These are phyloP conservation scores for Apogon hyalosoma DNA, from an alignment of 2,797 vertebrate species.

Conservation along the genomic window DNA sequence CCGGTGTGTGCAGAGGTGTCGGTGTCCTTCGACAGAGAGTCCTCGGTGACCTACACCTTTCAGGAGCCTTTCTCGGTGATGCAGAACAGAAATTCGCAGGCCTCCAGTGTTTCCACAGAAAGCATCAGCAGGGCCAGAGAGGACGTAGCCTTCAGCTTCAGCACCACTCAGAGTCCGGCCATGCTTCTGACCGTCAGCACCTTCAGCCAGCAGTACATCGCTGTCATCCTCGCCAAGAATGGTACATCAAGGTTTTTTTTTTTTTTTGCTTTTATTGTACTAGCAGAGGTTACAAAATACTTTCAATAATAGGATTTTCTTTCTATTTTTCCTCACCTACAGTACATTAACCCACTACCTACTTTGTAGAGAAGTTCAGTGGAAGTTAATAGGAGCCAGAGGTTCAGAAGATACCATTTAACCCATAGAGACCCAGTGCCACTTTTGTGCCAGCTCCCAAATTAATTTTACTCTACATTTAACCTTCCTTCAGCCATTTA, in stretches of 20 bases:
- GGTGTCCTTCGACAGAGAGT: conserved; percentile 91
- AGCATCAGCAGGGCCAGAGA: conserved; percentile 87
- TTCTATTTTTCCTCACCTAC: too few relatives aligned
- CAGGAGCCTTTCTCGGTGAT: conserved; percentile 96
- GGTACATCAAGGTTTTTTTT: conserved; percentile 78
- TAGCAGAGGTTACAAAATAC: too few relatives aligned
- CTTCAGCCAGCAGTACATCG: conserved; percentile 91
- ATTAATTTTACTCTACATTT: too few relatives aligned
- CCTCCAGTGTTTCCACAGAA: conserved; percentile 88
- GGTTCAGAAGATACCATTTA: too few relatives aligned
- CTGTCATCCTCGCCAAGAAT: conserved; percentile 91
- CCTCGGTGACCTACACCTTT: conserved; percentile 92
- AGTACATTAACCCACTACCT: too few relatives aligned
- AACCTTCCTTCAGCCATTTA: too few relatives aligned
- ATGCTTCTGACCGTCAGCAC: conserved; percentile 92
- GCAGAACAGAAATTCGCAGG: conserved; percentile 88
- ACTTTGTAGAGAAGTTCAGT: too few relatives aligned
- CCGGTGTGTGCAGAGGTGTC: conserved; percentile 89
- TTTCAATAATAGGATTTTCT: too few relatives aligned
- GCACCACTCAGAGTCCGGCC: conserved; percentile 90
- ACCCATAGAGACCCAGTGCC: too few relatives aligned
- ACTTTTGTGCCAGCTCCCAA: too few relatives aligned
- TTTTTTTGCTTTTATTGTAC: not conserved
- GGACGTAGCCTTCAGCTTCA: conserved; percentile 91
- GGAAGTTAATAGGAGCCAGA: too few relatives aligned